Base-by-base conservation (phyloP, 2,113 vertebrate genomes). In the Oncorhynchus tshawytscha region DNA sequence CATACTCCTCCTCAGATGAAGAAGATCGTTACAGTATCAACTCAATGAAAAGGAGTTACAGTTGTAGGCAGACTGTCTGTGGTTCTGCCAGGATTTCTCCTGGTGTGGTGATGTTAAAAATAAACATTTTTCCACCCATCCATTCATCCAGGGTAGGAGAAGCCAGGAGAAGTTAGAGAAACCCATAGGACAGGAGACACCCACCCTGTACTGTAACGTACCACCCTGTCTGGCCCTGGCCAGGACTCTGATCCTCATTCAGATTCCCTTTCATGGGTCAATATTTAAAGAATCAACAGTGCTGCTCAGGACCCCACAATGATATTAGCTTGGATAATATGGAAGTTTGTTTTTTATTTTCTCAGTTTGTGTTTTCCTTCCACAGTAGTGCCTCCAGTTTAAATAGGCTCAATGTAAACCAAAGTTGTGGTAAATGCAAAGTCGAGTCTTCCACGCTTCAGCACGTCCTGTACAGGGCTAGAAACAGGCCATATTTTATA, bases 241-340 rank as follows among this genome's bases (percentile, higher is more conserved):
- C 45, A 45, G 34, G 20, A 31, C 68, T 76, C 69, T 29, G 72
- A 88, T 82, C 77, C 78, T 25, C 13, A 65, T 76, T 85, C 59
- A 80, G 80, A 81, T 85, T 69, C 25, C n/a, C 39, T 82, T 85
- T 81, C 70, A 80, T 75, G 72, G 25, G 75, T 83, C 68, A 81
- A 83, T 84, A 83, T 87, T 87, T 83, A 62, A 57, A 84, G 79
- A 85, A 85, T 82, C 75, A 87, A 82, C 80, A 82, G 2, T 67
- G 64, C 75, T 67, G 31, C 74, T 70, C 66, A 45, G 74, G 67
- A 85, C 71, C 67, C 73, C 62, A 72, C 70, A 66, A 66, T 71
- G 79, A 71, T 79, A 75, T 82, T 82, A 81, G 25, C 54, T 74
- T 45, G 74, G 76, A 83, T 84, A 78, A 71, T 73, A 83, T 85